Conservation (phyloP, 1,140 invertebrate genomes). For the Nixonia krombeini region DNA sequence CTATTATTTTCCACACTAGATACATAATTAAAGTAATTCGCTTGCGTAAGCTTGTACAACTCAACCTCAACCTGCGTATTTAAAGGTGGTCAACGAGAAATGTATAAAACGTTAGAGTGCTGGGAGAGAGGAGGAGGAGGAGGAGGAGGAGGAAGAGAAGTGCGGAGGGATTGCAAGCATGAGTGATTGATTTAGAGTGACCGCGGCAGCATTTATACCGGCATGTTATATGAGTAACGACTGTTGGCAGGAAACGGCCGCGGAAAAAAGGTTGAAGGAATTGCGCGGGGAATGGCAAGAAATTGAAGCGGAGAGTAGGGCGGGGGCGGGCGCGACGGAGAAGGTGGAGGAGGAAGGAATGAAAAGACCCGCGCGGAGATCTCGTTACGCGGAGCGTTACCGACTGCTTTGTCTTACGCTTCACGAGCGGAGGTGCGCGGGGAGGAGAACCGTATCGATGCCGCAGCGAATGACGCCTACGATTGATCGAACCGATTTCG, state of each 20-base stretch:
- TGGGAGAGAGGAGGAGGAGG: not conserved
- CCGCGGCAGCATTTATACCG: conserved; percentile 29
- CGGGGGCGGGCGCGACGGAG: conserved; percentile 18
- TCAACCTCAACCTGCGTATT: too few relatives aligned
- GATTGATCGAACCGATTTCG: too few relatives aligned
- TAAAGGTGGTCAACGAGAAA: too few relatives aligned
- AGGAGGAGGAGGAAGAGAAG: conserved; percentile 1
- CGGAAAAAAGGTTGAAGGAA: conserved; percentile 9
- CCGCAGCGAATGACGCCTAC: too few relatives aligned
- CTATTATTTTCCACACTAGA: too few relatives aligned
- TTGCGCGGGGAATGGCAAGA: conserved; percentile 2
- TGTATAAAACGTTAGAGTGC: too few relatives aligned
- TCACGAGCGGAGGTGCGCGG: not conserved
- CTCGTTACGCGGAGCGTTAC: conserved; percentile 18
- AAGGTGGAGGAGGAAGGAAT: conserved; percentile 1
- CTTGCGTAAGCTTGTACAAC: too few relatives aligned
- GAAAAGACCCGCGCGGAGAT: conserved; percentile 19
- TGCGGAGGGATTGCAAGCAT: not conserved
- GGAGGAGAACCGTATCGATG: not conserved
- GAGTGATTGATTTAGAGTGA: conserved; percentile 55
- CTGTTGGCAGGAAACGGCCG: conserved; percentile 35
- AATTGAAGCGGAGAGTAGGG: too few relatives aligned
- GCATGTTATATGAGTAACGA: conserved; percentile 17
- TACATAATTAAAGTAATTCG: too few relatives aligned
- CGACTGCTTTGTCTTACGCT: conserved; percentile 15